These are phyloP conservation scores for Gambelia wislizenii DNA, from an alignment of 2,797 vertebrate species.

Conservation along the genomic window DNA sequence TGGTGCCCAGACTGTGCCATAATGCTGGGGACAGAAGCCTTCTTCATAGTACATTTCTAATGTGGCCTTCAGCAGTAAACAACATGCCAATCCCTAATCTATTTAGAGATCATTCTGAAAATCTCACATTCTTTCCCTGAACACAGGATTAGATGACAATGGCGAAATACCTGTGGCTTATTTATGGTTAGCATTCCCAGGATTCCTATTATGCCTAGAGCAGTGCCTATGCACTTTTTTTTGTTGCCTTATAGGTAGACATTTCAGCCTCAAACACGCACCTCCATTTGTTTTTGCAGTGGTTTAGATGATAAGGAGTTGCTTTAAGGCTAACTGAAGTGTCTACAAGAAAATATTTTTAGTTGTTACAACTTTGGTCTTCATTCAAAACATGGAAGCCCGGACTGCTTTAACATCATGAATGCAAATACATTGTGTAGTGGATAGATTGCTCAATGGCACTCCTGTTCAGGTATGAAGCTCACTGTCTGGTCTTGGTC, in stretches of 20 bases:
- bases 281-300: not conserved
- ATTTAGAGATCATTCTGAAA: conserved; percentile 30
- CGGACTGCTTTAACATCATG: not conserved
- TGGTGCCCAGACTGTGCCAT: not conserved
- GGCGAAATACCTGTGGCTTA: conserved; percentile 34
- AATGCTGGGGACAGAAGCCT: not conserved
- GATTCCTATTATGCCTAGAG: conserved; percentile 20
- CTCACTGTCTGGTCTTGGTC: not conserved
- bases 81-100: conserved; percentile 31
- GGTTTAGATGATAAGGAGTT: not conserved
- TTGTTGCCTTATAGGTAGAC: conserved; percentile 20
- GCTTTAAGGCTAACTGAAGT: not conserved
- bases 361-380: not conserved
- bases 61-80: not conserved
- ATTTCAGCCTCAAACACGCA: not conserved
- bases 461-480: not conserved
- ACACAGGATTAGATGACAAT: conserved; percentile 35
- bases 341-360: not conserved
- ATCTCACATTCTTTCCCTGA: conserved; percentile 28
- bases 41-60: conserved; percentile 3
- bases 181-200: conserved; percentile 39
- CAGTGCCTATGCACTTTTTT: conserved; percentile 19
- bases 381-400: not conserved
- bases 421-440: not conserved
- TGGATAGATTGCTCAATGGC: not conserved